These are phyloP conservation scores for Dascillus cervinus DNA, from an alignment of 2,888 invertebrate species.

Conservation along the genomic window DNA sequence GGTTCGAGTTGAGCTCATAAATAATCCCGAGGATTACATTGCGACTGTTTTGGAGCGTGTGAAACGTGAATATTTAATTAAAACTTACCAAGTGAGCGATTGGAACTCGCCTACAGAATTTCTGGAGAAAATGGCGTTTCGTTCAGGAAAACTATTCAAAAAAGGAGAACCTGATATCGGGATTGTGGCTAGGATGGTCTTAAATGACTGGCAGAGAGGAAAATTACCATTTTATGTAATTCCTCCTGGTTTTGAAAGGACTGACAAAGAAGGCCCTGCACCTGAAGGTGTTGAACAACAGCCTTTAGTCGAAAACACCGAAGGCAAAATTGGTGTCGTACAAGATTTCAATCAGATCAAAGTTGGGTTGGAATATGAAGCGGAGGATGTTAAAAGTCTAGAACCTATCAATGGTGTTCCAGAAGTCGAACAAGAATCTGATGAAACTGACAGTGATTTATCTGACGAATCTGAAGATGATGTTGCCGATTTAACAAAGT, in stretches of 20 bases:
- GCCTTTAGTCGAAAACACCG: conserved; percentile 21
- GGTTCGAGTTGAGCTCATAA: conserved; percentile 90
- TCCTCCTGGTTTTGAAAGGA: conserved; percentile 74
- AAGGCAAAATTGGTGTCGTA: conserved; percentile 49
- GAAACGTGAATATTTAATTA: conserved; percentile 77
- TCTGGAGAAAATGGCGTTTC: conserved; percentile 79
- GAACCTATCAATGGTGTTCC: conserved; percentile 39
- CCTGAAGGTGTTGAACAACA: too few relatives aligned
- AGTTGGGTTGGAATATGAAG: conserved; percentile 46
- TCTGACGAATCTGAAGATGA: conserved; percentile 24
- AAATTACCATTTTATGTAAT: conserved; percentile 90
- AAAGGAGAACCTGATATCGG: conserved; percentile 94
- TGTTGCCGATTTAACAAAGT: conserved; percentile 37
- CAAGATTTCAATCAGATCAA: conserved; percentile 79
- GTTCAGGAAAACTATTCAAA: conserved; percentile 84
- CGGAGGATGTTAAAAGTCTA: conserved; percentile 52
- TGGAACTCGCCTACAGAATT: conserved; percentile 82
- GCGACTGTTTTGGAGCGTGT: conserved; percentile 79
- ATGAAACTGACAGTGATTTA: conserved; percentile 28
- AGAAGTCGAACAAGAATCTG: conserved; percentile 25
- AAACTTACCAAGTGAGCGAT: conserved; percentile 79
- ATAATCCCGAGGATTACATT: conserved; percentile 93
- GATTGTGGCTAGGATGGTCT: conserved; percentile 85
- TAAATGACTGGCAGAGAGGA: conserved; percentile 98
- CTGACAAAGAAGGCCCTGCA: conserved; percentile 42